Conservation (phyloP, 2,113 vertebrate species). For the Xiphorhynchus elegans region DNA sequence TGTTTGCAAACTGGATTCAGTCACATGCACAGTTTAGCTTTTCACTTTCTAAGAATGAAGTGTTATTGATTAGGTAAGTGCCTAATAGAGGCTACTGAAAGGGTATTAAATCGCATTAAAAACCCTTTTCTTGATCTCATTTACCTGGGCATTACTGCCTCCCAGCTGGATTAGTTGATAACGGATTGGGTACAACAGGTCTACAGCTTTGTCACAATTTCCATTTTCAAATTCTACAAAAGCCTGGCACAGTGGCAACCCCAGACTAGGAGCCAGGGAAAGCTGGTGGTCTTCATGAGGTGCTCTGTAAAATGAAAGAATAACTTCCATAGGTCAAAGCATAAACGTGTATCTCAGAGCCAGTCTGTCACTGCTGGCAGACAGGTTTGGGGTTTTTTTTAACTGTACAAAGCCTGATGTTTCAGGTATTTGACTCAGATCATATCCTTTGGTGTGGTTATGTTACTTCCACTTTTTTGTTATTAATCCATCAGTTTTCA, state of each 20-base stretch:
- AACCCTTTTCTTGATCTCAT: not conserved
- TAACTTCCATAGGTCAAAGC: not conserved
- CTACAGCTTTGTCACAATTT: constrained; percentile 79
- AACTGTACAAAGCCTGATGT: not conserved
- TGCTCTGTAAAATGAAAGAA: constrained; percentile 64
- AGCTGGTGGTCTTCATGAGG: constrained; percentile 82
- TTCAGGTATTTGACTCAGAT: not conserved
- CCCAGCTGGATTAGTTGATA: constrained; percentile 80
- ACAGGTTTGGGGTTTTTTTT: not conserved
- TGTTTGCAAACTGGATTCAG: not conserved
- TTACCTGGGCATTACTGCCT: constrained; percentile 95
- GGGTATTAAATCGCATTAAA: not conserved
- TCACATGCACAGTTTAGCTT: not conserved
- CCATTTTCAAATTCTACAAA: constrained; percentile 85
- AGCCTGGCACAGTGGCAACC: constrained; percentile 88
- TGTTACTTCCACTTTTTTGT: not conserved
- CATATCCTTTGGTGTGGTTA: not conserved
- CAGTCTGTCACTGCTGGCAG: not conserved
- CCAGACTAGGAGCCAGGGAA: constrained; percentile 74
- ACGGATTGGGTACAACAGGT: constrained; percentile 87
- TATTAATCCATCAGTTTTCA: not conserved
- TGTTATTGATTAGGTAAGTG: not conserved
- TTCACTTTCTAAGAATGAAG: not conserved
- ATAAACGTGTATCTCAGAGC: not conserved
- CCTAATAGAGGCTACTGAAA: not conserved